These are phyloP conservation scores for Andrena minutula DNA, from an alignment of 2,888 invertebrate species.

Conservation along the genomic window DNA sequence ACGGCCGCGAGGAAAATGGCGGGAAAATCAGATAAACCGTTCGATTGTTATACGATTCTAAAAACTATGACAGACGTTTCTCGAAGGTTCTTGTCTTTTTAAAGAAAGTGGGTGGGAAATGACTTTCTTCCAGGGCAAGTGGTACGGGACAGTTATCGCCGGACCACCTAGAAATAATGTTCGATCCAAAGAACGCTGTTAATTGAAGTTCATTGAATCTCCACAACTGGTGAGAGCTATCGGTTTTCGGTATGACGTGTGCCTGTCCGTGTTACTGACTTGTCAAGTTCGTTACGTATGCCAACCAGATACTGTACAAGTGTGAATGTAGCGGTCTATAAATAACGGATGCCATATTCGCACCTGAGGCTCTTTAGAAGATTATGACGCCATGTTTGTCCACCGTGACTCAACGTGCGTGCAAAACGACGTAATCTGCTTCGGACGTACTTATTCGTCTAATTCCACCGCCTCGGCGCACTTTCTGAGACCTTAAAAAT, in stretches of 20 bases:
- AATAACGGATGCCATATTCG: constrained; percentile 46
- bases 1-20: constrained; percentile 40
- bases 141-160: not conserved
- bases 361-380: constrained; percentile 45
- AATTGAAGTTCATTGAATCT: constrained; percentile 3
- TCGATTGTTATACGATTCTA: constrained; percentile 23
- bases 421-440: constrained; percentile 51
- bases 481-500: constrained; percentile 33
- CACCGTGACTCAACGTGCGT: constrained; percentile 33
- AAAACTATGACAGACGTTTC: not conserved
- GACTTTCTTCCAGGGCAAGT: not conserved
- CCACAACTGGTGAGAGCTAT: not conserved
- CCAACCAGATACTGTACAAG: constrained; percentile 1
- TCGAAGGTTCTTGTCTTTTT: not conserved
- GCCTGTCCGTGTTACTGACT: not conserved
- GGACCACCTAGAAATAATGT: not conserved
- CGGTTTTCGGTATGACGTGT: not conserved
- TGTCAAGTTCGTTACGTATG: not conserved
- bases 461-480: constrained; percentile 16
- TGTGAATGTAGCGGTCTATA: constrained; percentile 41
- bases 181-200: constrained; percentile 18
- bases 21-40: constrained; percentile 24
- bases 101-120: not conserved
- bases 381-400: constrained; percentile 54
- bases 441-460: constrained; percentile 31